Base-by-base conservation (phyloP, 1,140 invertebrate species). In the Pentalonia nigronervosa region DNA sequence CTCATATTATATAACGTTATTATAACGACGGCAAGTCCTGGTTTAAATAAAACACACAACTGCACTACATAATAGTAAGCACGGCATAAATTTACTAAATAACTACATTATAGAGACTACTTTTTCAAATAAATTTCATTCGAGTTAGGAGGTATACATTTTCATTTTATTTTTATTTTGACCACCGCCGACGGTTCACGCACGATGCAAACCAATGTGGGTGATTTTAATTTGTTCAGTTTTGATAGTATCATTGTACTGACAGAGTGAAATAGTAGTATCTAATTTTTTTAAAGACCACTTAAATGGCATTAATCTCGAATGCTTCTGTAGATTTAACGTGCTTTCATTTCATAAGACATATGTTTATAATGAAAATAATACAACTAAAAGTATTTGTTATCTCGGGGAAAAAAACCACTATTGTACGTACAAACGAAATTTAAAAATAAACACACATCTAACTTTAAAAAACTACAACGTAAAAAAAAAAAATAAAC, bases 231-330 rank as follows among this genome's bases (percentile, higher is more conserved):
- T 17, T 88, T 50, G 17, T 50, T 88, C 7, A 1, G 30, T n/a
- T 88, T 88, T 8, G 4, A 88, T 4, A 4, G 41, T 88, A 88
- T n/a, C 8, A 34, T 47, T 34, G 34, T 34, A 88, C 7, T 88
- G 7, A 48, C 48, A 53, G 20, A 34, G 23, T 88, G 20, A 88
- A 88, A 21, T 50, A 88, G 20, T 8, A 48, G 20, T 11, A 21
- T 48, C 45, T 88, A 88, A 23, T 88, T 88, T 86, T 88, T 88
- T 30, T 50, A 50, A 88, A 88, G 86, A 88, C 86, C 30, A 34
- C 47, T 50, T 50, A 50, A 50, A 88, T 48, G 50, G 2, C 30
- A 50, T 50, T 34, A 88, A 88, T 88, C 30, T 14, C 9, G 17
- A 50, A 88, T 34, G 47, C 0, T 87, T 48, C 30, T 87, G 25